Evolutionary conservation across 35 echinoderm and acorn worm genomes (phyloP), one percentile per base, ranked within the genome.

Genomic region (Stichopus chloronotus): DNA sequence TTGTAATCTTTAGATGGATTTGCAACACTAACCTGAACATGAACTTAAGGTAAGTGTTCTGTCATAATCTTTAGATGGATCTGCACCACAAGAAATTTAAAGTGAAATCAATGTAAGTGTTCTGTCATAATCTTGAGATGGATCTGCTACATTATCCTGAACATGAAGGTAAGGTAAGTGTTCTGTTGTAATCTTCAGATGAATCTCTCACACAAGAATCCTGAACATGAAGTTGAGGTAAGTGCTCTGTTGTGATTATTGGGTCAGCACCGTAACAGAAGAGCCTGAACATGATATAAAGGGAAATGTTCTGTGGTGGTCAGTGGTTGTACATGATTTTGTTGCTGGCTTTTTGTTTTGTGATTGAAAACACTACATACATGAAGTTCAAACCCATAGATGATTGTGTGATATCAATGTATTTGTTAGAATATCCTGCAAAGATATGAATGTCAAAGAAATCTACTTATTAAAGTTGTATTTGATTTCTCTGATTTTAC

Each of bases 141-240:
- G 60, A 19, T 65, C 11, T 65, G 61, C 61, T 11, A 19, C 17
- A 13, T 10, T 17, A 65, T 8, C 22, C 22, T 81, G 52, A 17
- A 30, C 22, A 81, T 30, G 22, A 81, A 30, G 52, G 11, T 81
- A 81, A 21, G 13, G 12, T 54, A 81, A 54, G 52, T 72, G 30
- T 43, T 43, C 30, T 43, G 30, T 43, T 43, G 30, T 43, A 43
- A 43, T 43, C 30, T 43, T 43, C 3, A 58, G 92, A 83, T 83
- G 23, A 72, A 54, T 56, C 61, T 12, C 68, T 68, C 8, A 65
- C 69, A 90, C 94, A 93, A 92, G 94, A 93, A 83, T n/a, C 83
- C 93, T 17, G 93, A 94, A 76, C 83, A 92, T 55, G 84, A 95
- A 83, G 76, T 92, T 5, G 61, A 95, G 91, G 91, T 95, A 60